phyloP scores from a whole-genome alignment of 2,888 invertebrate genomes.

The Dusona sp. region DNA sequence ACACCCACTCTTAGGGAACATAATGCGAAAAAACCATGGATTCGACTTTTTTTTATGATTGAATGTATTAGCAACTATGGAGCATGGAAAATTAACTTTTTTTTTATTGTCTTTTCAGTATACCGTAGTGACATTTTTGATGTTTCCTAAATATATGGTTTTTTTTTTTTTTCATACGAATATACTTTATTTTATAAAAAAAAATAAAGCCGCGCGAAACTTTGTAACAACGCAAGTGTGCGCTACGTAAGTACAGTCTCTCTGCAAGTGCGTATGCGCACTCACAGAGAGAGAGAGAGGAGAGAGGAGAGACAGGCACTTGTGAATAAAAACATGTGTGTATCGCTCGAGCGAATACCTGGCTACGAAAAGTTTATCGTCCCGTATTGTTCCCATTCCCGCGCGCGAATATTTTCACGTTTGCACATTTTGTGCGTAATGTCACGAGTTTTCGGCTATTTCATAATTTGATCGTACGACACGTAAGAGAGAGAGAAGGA shows the following conservation, averaged over 20 bases:
- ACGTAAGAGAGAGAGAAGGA: constrained; percentile 8
- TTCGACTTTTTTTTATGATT: background rate
- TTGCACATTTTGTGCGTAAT: constrained; percentile 8
- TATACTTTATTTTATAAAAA: background rate
- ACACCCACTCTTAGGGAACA: background rate
- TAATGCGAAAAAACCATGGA: background rate
- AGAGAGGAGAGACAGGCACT: constrained; percentile 5
- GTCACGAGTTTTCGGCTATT: constrained; percentile 11
- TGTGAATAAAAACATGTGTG: constrained; percentile 57
- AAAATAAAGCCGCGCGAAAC: constrained; percentile 19
- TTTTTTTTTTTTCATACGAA: background rate
- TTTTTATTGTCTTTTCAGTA: background rate
- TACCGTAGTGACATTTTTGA: background rate
- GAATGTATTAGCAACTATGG: background rate
- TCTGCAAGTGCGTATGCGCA: constrained; percentile 12
- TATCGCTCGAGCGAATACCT: constrained; percentile 35
- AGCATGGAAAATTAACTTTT: background rate
- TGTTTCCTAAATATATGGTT: background rate
- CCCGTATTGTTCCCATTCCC: constrained; percentile 44
- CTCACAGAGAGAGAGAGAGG: background rate
- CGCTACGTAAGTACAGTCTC: background rate
- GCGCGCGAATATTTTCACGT: constrained; percentile 39
- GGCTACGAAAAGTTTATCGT: constrained; percentile 27
- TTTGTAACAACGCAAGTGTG: constrained; percentile 15
- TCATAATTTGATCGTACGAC: constrained; percentile 8